A percentile compares a stretch with the other conserved stretches of the same genome.
Conservation (phyloP, 2,888 invertebrate species). For the Bedellia somnulentella region DNA sequence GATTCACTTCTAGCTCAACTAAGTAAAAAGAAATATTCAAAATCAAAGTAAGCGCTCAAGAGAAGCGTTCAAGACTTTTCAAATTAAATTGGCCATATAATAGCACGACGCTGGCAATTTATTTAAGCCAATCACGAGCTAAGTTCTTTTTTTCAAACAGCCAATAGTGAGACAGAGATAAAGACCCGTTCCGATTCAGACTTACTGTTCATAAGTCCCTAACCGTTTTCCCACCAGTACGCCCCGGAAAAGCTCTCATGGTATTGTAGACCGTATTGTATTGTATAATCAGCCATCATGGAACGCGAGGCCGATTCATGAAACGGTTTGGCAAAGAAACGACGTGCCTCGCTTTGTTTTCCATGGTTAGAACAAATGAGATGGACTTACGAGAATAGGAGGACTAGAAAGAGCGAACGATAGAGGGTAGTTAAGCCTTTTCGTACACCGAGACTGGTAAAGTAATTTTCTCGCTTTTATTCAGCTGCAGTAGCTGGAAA, state of each 20-base stretch:
- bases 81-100: slow-evolving; percentile 33
- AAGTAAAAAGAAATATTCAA: slow-evolving; percentile 6
- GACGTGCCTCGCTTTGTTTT: slow-evolving; percentile 39
- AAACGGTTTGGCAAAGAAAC: slow-evolving; percentile 27
- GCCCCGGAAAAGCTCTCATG: slow-evolving; percentile 27
- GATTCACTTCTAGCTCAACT: too few species aligned
- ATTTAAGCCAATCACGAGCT: slow-evolving; percentile 55
- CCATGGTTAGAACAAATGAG: slow-evolving; percentile 20
- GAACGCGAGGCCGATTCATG: slow-evolving; percentile 46
- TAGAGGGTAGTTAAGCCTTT: slow-evolving; percentile 31
- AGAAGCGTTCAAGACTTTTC: slow-evolving; percentile 32
- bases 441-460: slow-evolving; percentile 19
- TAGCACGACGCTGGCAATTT: slow-evolving; percentile 55
- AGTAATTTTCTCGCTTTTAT: slow-evolving; percentile 58
- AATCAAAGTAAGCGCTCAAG: slow-evolving; percentile 7
- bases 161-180: slow-evolving; percentile 57
- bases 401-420: slow-evolving; percentile 21
- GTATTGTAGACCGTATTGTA: slow-evolving; percentile 42
- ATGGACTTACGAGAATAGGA: slow-evolving; percentile 13
- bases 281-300: slow-evolving; percentile 63
- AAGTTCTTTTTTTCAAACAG: slow-evolving; percentile 46
- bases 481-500: slow-evolving; percentile 25
- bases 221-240: slow-evolving; percentile 21
- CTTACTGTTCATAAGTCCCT: slow-evolving; percentile 26
- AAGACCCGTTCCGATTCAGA: slow-evolving; percentile 32